A percentile compares a stretch with the other conserved stretches of the same genome.
phyloP scores from a whole-genome alignment of 2,888 invertebrate species.

The Drosophila helvetica region DNA sequence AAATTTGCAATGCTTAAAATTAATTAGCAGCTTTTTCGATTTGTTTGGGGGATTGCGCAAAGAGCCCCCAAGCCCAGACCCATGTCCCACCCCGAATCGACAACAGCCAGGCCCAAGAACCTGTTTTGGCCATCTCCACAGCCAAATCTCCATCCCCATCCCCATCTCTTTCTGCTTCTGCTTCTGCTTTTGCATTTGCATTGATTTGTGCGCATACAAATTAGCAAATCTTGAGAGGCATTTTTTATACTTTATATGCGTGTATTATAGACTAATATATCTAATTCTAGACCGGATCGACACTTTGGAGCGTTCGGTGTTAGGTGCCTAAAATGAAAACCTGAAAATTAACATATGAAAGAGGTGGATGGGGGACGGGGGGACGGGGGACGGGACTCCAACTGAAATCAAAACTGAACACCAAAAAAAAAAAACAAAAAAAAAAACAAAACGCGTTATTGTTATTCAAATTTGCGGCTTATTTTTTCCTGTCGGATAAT shows the following conservation, averaged over 20 bases:
- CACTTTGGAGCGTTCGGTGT: slow-evolving; percentile 25
- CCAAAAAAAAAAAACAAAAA: slow-evolving; percentile 36
- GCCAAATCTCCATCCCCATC: slow-evolving; percentile 34
- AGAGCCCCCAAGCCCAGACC: slow-evolving; percentile 28
- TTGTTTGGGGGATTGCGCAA: slow-evolving; percentile 59
- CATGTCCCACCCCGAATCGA: slow-evolving; percentile 31
- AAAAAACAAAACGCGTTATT: slow-evolving; percentile 64
- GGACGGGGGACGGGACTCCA: slow-evolving; percentile 20
- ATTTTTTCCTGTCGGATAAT: slow-evolving; percentile 50
- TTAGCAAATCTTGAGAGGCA: slow-evolving; percentile 46
- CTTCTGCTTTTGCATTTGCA: slow-evolving; percentile 23
- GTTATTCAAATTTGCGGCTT: slow-evolving; percentile 64
- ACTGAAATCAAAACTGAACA: slow-evolving; percentile 68
- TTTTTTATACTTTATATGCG: slow-evolving; percentile 30
- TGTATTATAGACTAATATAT: slow-evolving; percentile 52
- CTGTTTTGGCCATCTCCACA: slow-evolving; percentile 49
- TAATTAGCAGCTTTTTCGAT: slow-evolving; percentile 64
- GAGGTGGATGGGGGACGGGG: slow-evolving; percentile 36
- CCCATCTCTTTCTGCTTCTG: slow-evolving; percentile 3
- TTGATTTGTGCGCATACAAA: slow-evolving; percentile 55
- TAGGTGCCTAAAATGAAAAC: slow-evolving; percentile 43
- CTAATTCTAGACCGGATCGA: slow-evolving; percentile 68
- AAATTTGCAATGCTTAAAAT: slow-evolving; percentile 68
- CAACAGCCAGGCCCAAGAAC: slow-evolving; percentile 42
- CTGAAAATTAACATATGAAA: slow-evolving; percentile 69